Evolutionary conservation across 1,140 invertebrate species (phyloP), one percentile per base, ranked within the genome.

Genomic region (Maniola jurtina): DNA sequence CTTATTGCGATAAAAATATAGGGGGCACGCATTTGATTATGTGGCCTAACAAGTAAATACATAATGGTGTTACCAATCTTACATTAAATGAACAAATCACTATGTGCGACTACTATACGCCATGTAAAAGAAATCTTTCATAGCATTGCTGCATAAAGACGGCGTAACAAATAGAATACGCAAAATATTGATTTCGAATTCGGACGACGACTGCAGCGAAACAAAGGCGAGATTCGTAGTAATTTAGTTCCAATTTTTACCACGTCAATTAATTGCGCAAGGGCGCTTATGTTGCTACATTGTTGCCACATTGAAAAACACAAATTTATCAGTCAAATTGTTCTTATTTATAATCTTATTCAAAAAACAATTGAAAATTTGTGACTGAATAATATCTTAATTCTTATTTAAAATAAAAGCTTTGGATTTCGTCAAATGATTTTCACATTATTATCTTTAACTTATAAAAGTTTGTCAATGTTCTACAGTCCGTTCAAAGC

Each of bases 71-170:
- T 91, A 91, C 90, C 89, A 90, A 90, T 89, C 86, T 90, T 91
- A 90, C 89, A 90, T 91, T 91, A 86, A 79, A 87, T 84, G 76
- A 91, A 91, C 89, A 83, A 86, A 88, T 91, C 89, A 91, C 90
- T 90, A 91, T 90, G 85, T 88, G 88, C 88, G 86, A 90, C 88
- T 91, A 91, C 88, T 90, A 89, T 87, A 89, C 86, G 84, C 89
- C 88, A 90, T 91, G 80, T 90, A 88, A 84, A 86, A 86, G 71
- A 86, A 88, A 81, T 87, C 76, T 89, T 86, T 91, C 90, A 91
- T 91, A 90, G 88, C 89, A 91, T 91, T 90, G 89, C 85, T 89
- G 90, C 90, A 91, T 91, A 87, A 78, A 85, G 81, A 79, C 79
- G 85, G 88, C 83, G 84, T 81, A 84, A 88, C 78, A 83, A 83